Base-by-base conservation (phyloP, 2,888 invertebrate genomes). In the Sesamia inferens region DNA sequence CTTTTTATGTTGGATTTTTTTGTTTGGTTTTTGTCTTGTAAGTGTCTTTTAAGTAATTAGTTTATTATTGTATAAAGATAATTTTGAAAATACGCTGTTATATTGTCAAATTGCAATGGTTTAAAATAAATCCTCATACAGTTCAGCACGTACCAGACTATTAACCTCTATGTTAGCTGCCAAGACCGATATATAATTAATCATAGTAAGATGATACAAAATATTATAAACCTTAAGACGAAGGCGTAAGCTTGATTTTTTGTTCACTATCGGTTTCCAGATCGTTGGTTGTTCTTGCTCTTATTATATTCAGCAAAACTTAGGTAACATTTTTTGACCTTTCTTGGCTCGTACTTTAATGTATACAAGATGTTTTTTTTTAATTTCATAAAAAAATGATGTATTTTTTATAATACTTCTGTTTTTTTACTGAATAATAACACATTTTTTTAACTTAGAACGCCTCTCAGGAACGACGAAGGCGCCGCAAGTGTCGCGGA, bases 401-500 rank as follows among this genome's bases (percentile, higher is more conserved):
- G 16, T 57, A 7, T 59, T 39, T 39, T 58, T 22, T 5, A 19
- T 11, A 39, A 14, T 11, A 0, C 3, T 31, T 31, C 19, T 66
- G n/a, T 66, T 66, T 65, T 84, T 77, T 14, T 79, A 82, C 69
- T 57, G 3, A 13, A 74, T 74, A 74, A 68, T 79, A 76, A 83
- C 42, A 63, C 67, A 55, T 31, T 63, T 13, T 70, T 48, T 59
- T 83, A 76, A 82, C 71, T 81, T 68, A 74, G 77, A 76, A 48
- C 59, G 47, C 54, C 59, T 89, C 86, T 0, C 88, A 96, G 96
- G 93, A 31, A 93, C 90, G 82, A 91, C 92, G 11, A 94, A 94
- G 78, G 85, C 94, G 0, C 94, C 95, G 0, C 91, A 89, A 39
- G 93, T 95, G 1, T 95, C 96, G 0, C 85, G 89, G 65, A 90